phyloP scores from a whole-genome alignment of 2,113 vertebrate genomes.

The Pionites leucogaster region DNA sequence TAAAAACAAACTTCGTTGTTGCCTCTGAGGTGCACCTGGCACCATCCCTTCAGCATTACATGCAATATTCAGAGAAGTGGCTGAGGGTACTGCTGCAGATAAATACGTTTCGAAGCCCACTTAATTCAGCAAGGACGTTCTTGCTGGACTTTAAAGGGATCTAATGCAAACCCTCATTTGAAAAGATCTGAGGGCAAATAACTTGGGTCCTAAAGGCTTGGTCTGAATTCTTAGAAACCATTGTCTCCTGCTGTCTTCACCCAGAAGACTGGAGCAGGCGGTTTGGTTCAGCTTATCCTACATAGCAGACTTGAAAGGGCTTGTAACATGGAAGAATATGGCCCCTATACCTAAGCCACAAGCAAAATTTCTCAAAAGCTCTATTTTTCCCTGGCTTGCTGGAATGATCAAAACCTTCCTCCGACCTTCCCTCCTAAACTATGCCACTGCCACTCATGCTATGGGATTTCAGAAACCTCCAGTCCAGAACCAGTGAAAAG shows the following conservation, averaged over 20 bases:
- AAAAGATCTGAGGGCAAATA: constrained; percentile 11
- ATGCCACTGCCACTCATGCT: neutral
- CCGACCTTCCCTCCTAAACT: neutral
- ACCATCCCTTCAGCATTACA: neutral
- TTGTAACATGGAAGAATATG: neutral
- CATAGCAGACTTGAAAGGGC: neutral
- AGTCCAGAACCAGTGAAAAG: neutral
- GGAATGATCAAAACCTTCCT: constrained; percentile 48
- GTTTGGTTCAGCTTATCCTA: neutral
- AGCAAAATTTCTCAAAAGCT: neutral
- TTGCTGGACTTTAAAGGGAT: neutral
- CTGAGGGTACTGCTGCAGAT: neutral
- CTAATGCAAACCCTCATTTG: neutral
- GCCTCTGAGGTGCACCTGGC: neutral
- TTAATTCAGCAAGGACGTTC: neutral
- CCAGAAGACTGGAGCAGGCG: neutral
- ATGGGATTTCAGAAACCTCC: neutral
- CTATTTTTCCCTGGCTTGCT: neutral
- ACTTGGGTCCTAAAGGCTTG: constrained; percentile 9
- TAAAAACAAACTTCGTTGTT: neutral
- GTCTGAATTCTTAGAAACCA: constrained; percentile 6
- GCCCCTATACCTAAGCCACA: neutral
- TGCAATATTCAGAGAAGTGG: neutral
- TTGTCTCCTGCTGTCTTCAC: constrained; percentile 6
- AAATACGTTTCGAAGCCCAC: neutral